phyloP scores from a whole-genome alignment of 2,797 vertebrate genomes.

The Zenarchopterus dispar region DNA sequence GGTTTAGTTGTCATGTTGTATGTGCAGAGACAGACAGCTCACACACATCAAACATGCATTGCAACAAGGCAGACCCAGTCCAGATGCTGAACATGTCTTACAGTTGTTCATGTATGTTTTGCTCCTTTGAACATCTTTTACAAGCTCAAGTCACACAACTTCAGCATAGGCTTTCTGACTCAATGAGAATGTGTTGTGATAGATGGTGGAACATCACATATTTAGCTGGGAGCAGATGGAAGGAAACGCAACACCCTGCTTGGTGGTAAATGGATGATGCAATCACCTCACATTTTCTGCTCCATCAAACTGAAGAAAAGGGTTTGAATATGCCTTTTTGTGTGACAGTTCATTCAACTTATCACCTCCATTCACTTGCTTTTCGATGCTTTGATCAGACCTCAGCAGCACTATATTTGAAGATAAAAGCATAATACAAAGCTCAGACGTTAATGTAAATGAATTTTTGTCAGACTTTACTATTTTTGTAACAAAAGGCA shows the following conservation, averaged over 20 bases:
- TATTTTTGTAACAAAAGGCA: too few relatives aligned
- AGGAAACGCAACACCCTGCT: conserved; percentile 55
- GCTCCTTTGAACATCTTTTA: conserved; percentile 28
- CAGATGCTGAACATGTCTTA: not conserved
- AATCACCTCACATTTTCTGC: conserved; percentile 54
- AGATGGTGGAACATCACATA: conserved; percentile 45
- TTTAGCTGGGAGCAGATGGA: conserved; percentile 65
- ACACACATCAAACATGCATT: not conserved
- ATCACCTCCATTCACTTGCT: conserved; percentile 12
- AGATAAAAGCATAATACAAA: not conserved
- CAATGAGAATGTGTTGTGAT: conserved; percentile 44
- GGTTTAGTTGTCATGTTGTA: not conserved
- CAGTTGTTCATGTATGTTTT: conserved; percentile 43
- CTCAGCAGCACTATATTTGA: not conserved
- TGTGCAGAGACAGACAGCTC: not conserved
- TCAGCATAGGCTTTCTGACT: conserved; percentile 30
- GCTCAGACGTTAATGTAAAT: too few relatives aligned
- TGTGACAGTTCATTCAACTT: conserved; percentile 46
- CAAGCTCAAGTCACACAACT: conserved; percentile 44
- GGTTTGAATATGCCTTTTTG: conserved; percentile 47
- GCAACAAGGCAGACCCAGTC: not conserved
- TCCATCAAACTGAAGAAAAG: conserved; percentile 51
- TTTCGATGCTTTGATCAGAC: not conserved
- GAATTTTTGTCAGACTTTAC: too few relatives aligned
- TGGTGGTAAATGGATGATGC: conserved; percentile 59